Percentiles rank a stretch among this genome's conserved stretches.
These are phyloP conservation scores for Ceratosolen fusciceps DNA, from an alignment of 1,140 invertebrate species.

Conservation along the genomic window DNA sequence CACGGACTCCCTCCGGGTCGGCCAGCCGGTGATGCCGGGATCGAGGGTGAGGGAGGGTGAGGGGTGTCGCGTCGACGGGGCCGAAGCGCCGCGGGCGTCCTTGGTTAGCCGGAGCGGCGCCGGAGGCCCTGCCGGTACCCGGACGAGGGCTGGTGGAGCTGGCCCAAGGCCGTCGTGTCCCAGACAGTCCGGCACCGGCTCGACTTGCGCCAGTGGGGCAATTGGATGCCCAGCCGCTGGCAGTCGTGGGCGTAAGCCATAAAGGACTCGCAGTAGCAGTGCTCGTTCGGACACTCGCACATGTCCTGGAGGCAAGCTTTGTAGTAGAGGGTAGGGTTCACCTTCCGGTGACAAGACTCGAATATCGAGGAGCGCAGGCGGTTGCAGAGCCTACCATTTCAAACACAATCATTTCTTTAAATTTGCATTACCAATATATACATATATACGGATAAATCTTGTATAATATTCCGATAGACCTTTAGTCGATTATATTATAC, in stretches of 20 bases:
- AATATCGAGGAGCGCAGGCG: constrained; percentile 63
- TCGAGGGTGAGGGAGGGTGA: background rate
- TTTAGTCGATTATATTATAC: too few relatives aligned
- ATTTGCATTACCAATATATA: too few relatives aligned
- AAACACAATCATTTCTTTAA: too few relatives aligned
- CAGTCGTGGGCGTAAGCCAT: constrained; percentile 91
- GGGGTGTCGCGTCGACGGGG: background rate
- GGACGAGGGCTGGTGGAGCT: constrained; percentile 11
- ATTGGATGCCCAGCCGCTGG: constrained; percentile 79
- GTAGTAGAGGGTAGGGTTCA: constrained; percentile 85
- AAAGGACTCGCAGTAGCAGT: constrained; percentile 91
- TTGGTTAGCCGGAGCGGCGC: background rate
- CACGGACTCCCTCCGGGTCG: background rate
- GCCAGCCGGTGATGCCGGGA: too few relatives aligned
- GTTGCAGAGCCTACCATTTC: constrained; percentile 61
- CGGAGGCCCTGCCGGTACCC: background rate
- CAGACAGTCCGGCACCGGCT: constrained; percentile 74
- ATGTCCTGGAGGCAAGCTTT: constrained; percentile 91
- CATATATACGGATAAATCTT: too few relatives aligned
- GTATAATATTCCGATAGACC: too few relatives aligned
- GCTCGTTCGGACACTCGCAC: constrained; percentile 86
- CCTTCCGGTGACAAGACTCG: constrained; percentile 78
- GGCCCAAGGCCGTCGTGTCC: constrained; percentile 50
- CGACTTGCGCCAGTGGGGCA: constrained; percentile 77
- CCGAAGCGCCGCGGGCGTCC: background rate